Evolutionary conservation across 2,888 invertebrate genomes (phyloP).

Genomic region (Cryptocephalus moraei): DNA sequence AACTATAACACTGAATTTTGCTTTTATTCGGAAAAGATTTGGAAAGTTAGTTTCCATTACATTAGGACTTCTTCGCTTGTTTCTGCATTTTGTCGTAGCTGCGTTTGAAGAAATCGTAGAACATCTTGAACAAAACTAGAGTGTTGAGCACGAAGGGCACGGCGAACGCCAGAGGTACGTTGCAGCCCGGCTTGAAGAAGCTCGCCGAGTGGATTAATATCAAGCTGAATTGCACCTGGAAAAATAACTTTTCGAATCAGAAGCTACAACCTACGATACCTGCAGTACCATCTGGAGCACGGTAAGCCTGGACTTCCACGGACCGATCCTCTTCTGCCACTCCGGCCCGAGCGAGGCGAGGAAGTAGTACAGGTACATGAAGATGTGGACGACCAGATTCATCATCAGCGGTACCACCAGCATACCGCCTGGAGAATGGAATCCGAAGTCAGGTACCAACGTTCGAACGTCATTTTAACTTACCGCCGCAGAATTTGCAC

Average conservation of each 20-base stretch:
- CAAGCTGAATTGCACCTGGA: slow-evolving; percentile 48
- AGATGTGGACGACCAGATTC: slow-evolving; percentile 56
- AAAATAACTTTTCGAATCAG: slow-evolving; percentile 3
- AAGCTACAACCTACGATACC: not conserved
- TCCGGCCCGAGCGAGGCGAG: slow-evolving; percentile 50
- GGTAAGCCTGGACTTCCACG: slow-evolving; percentile 48
- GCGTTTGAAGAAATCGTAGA: slow-evolving; percentile 56
- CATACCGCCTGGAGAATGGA: slow-evolving; percentile 47
- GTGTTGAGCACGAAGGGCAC: slow-evolving; percentile 52
- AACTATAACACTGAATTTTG: no score
- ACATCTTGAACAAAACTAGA: slow-evolving; percentile 56
- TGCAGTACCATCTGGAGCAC: slow-evolving; percentile 54
- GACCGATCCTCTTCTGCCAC: slow-evolving; percentile 43
- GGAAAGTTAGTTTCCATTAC: no score
- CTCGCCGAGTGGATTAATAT: slow-evolving; percentile 48
- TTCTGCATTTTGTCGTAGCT: slow-evolving; percentile 39
- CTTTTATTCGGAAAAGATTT: no score
- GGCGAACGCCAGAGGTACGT: slow-evolving; percentile 42
- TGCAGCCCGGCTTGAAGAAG: slow-evolving; percentile 47
- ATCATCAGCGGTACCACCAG: slow-evolving; percentile 53
- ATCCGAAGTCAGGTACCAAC: not conserved
- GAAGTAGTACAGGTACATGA: slow-evolving; percentile 70
- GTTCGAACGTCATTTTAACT: not conserved
- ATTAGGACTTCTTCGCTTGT: not conserved
- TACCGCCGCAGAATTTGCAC: slow-evolving; percentile 58